Base-by-base conservation (phyloP, 1,140 invertebrate species). In the Drosophila mayri region DNA sequence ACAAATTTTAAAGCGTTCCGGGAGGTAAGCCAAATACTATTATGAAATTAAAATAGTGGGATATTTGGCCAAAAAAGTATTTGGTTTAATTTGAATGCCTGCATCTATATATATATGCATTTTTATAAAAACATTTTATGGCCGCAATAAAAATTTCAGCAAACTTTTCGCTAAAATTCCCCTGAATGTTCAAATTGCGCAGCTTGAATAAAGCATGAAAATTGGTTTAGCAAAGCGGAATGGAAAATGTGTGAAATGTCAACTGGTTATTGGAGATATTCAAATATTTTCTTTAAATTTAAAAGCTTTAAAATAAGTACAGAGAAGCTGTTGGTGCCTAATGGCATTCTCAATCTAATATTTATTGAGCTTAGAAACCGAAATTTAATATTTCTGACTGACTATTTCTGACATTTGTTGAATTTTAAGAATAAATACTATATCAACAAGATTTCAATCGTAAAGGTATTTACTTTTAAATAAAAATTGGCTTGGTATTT, bases 171-270 rank as follows among this genome's bases (percentile, higher is more conserved):
- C 12, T 55, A 10, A 62, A 62, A 32, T 20, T 62, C 28, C 28
- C 25, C 35, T 38, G 50, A 18, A 28, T 32, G 52, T 37, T 54
- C 18, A 62, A 64, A 64, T 43, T 32, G 57, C 28, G 12, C 22
- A 22, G 20, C 57, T 25, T 64, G 28, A 61, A 64, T 64, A 62
- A 61, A 14, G 30, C 30, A 64, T 64, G 62, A 18, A 43, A 64
- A 43, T 61, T 43, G 28, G 30, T 25, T 64, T 61, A 54, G 50
- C 14, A 22, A 18, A 54, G 50, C 50, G 32, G 16, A 37, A 54
- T 37, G 50, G 30, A 54, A 35, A 52, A 52, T 52, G 49, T 52
- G 49, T 30, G 30, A 54, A 54, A 37, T 54, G 50, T 54, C 32
- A 37, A 54, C 32, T 37, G 50, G 50, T 54, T 54, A 37, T 54